Evolutionary conservation across 2,113 vertebrate genomes (phyloP), one percentile per base, ranked within the genome.

Genomic region (Montifringilla adamsi): DNA sequence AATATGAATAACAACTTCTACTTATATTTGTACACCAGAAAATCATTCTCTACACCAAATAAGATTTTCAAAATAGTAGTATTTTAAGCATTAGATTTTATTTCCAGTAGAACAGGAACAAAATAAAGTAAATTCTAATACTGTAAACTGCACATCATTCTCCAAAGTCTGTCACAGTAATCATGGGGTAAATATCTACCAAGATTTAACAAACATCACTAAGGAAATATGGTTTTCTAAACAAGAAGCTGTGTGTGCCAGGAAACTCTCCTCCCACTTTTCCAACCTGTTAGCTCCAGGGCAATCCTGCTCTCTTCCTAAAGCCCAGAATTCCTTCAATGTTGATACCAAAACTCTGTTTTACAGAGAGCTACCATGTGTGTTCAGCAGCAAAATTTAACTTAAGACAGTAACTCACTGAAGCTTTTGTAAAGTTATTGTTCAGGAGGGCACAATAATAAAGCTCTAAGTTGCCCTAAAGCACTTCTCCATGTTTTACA

Each of bases 321-420:
- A 59, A 73, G 44, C 18, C 31, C 31, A 80, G 18, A 63, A 89
- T 22, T 64, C 44, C 70, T 68, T 39, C 39, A 21, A 64, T 72
- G n/a, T 5, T 59, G 7, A 41, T 10, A 83, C 10, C 23, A 67
- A 76, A 79, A 68, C 37, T 6, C 15, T 41, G 39, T 41, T 41
- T 44, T n/a, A 33, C 0, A 3, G n/a, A 73, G 11, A n/a, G 5
- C 13, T 37, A 76, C 31, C 11, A 64, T 6, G 20, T 3, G 6
- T 7, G 3, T 56, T 84, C 21, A 53, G 26, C 62, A 68, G 26
- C 3, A 73, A 76, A 79, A 73, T 18, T n/a, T 4, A 11, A 27
- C 33, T 58, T 39, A 22, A 76, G 72, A n/a, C 23, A 66, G 53
- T 15, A 49, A 7, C 13, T 72, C 35, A 58, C 31, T 46, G 16